Base-by-base conservation (phyloP, 2,797 vertebrate genomes). In the Malacoctenus gilli region DNA sequence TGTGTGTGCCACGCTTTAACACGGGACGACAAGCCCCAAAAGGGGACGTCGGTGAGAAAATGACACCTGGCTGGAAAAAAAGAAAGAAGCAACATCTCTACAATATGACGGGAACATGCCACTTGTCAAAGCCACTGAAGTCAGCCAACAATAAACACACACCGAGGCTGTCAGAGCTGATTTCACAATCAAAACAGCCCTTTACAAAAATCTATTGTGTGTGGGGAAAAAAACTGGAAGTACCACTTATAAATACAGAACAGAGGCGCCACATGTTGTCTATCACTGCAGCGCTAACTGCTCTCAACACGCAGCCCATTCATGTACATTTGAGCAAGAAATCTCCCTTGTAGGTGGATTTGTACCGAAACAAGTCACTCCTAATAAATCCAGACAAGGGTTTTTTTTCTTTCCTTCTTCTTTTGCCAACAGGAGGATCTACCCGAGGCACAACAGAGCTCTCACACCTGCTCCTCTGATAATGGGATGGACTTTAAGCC, bases 401-500 rank as follows among this genome's bases (percentile, higher is more conserved):
- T 20, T 1, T 42, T 41, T 35, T 38, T 37, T 36, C 11, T 46
- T 28, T 28, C n/a, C n/a, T 28, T 5, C 9, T 28, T 28, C 25
- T 28, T 9, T 3, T 49, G 31, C 38, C 22, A 56, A 18, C n/a
- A 43, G 34, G 59, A 52, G 14, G 67, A 62, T 55, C 14, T 32
- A 23, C 12, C 1, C 19, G 2, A 40, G 18, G 25, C 22, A 22
- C 48, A 43, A 11, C 32, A 32, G 44, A 73, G 44, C 31, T 41
- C 38, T 49, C 40, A 52, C 64, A 75, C 68, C 68, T 79, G 60
- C 48, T 68, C 51, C 34, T 59, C 30, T 53, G 60, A 38, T 78
- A 79, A 70, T 68, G 51, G 18, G 68, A 79, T 67, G 36, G 51
- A 64, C 61, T 62, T 69, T 63, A 82, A 77, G 52, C 13, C 48